These are phyloP conservation scores for Zygaena filipendulae DNA, from an alignment of 2,888 invertebrate species.

Conservation along the genomic window DNA sequence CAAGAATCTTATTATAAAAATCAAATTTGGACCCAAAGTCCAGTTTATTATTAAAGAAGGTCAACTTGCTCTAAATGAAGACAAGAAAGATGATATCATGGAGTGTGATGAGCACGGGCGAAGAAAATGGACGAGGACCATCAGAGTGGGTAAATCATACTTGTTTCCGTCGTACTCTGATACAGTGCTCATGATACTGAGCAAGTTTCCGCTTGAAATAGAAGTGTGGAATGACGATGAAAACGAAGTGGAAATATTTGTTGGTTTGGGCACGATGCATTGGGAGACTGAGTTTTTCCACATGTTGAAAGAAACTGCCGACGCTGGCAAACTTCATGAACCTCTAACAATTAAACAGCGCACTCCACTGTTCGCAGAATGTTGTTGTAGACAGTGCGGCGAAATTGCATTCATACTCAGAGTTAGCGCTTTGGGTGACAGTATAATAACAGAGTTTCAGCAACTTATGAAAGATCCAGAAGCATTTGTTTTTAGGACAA, in stretches of 20 bases:
- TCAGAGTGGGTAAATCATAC: slow-evolving; percentile 65
- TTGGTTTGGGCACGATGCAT: slow-evolving; percentile 46
- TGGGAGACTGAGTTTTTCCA: slow-evolving; percentile 60
- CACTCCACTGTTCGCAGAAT: slow-evolving; percentile 32
- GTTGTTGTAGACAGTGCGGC: slow-evolving; percentile 46
- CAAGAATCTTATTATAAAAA: slow-evolving; percentile 52
- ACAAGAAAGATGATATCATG: slow-evolving; percentile 35
- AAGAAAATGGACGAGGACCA: slow-evolving; percentile 40
- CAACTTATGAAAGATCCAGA: slow-evolving; percentile 47
- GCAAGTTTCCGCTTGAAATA: slow-evolving; percentile 57
- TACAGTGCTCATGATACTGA: slow-evolving; percentile 46
- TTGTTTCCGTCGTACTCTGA: slow-evolving; percentile 60
- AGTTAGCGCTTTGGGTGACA: slow-evolving; percentile 57
- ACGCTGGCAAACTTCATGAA: slow-evolving; percentile 35
- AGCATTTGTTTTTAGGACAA: slow-evolving; percentile 47
- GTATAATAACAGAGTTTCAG: slow-evolving; percentile 54
- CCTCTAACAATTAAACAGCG: slow-evolving; percentile 41
- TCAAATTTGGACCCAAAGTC: slow-evolving; percentile 56
- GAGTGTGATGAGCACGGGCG: slow-evolving; percentile 35
- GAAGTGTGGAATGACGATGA: slow-evolving; percentile 56
- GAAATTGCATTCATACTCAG: slow-evolving; percentile 54
- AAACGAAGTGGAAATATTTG: slow-evolving; percentile 39
- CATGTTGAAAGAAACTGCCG: slow-evolving; percentile 50
- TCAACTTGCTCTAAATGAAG: slow-evolving; percentile 36
- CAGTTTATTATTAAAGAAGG: slow-evolving; percentile 61